Percentiles rank a stretch among this genome's conserved stretches.
phyloP scores from a whole-genome alignment of 2,113 vertebrate species.

The Electrona antarctica region DNA sequence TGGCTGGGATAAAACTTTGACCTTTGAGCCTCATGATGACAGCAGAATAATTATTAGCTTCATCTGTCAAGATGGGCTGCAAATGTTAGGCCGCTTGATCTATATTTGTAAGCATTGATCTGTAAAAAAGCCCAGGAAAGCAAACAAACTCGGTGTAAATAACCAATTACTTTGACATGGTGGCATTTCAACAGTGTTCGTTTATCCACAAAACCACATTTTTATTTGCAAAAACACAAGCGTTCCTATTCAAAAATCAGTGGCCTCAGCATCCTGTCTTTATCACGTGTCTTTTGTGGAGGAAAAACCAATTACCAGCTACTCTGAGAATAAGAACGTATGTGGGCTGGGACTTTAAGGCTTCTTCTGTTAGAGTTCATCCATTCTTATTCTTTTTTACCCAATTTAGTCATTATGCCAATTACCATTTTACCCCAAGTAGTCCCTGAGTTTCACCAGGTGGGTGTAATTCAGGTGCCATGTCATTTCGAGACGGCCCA shows the following conservation, averaged over 20 bases:
- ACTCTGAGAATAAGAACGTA: slow-evolving; percentile 5
- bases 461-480: no score
- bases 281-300: neutral
- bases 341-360: neutral
- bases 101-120: slow-evolving; percentile 65
- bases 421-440: neutral
- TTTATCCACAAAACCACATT: slow-evolving; percentile 36
- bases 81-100: slow-evolving; percentile 40
- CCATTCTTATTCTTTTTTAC: neutral
- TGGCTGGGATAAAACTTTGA: slow-evolving; percentile 42
- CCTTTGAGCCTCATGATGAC: slow-evolving; percentile 52
- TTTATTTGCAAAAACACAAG: slow-evolving; percentile 9
- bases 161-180: slow-evolving; percentile 65
- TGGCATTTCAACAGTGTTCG: slow-evolving; percentile 53
- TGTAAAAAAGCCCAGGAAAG: slow-evolving; percentile 38
- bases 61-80: slow-evolving; percentile 42
- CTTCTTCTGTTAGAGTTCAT: no score
- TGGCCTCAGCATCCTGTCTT: slow-evolving; percentile 13
- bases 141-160: slow-evolving; percentile 46
- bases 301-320: neutral
- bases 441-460: no score
- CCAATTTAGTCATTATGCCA: neutral
- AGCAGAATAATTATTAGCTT: slow-evolving; percentile 48
- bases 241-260: slow-evolving; percentile 33
- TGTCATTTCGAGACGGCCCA: no score